phyloP scores from a whole-genome alignment of 2,797 vertebrate species.

The Lagocephalus sceleratus region DNA sequence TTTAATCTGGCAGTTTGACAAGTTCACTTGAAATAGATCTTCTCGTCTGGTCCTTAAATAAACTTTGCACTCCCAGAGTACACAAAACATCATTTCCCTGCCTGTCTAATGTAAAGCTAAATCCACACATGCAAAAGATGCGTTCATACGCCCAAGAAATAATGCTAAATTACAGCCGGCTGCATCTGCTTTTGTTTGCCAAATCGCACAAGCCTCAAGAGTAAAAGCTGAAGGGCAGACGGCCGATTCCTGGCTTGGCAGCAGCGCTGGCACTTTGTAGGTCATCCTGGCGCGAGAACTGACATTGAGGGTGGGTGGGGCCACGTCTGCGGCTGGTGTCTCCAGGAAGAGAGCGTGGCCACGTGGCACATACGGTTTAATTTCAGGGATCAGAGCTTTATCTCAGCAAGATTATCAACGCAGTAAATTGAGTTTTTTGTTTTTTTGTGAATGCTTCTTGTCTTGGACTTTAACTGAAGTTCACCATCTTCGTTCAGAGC shows the following conservation, averaged over 20 bases:
- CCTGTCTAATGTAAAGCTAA: constrained; percentile 9
- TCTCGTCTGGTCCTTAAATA: constrained; percentile 8
- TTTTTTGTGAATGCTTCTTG: background rate
- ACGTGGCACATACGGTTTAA: constrained; percentile 20
- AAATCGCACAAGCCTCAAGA: constrained; percentile 17
- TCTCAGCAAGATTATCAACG: background rate
- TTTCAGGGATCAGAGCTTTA: constrained; percentile 3
- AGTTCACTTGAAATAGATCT: constrained; percentile 9
- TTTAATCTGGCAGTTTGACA: no score
- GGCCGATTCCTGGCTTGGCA: constrained; percentile 45
- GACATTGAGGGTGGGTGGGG: constrained; percentile 41
- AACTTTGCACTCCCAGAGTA: constrained; percentile 18
- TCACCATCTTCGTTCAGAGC: constrained; percentile 1
- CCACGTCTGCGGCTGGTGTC: constrained; percentile 15
- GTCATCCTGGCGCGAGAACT: constrained; percentile 47
- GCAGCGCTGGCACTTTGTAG: constrained; percentile 37
- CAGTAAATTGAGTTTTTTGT: background rate
- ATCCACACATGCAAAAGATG: constrained; percentile 24
- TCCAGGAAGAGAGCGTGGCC: constrained; percentile 10
- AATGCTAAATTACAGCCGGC: constrained; percentile 40
- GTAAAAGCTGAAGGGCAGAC: constrained; percentile 48
- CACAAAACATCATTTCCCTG: constrained; percentile 6
- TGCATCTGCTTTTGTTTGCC: constrained; percentile 55
- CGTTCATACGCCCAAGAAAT: constrained; percentile 20
- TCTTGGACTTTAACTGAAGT: background rate